Base-by-base conservation (phyloP, 1,140 invertebrate genomes). In the Protaetia brevitarsis region DNA sequence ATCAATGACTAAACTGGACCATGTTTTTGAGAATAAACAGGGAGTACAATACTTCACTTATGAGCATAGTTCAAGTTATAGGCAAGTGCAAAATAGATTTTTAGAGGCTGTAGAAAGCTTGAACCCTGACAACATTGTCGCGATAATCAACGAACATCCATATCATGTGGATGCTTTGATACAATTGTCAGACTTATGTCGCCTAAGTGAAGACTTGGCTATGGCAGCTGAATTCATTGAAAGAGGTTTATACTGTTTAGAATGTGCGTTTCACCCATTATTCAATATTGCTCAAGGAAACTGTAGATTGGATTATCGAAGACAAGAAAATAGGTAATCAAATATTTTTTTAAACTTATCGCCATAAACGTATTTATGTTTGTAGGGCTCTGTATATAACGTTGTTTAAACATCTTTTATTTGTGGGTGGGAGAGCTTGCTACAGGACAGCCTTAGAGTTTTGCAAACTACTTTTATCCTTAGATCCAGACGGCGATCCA, bases 121-220 rank as follows among this genome's bases (percentile, higher is more conserved):
- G 19, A 88, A 94, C 79, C 89, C 92, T 1, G 89, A 94, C 70
- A 90, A 89, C 76, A 88, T 95, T 70, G 83, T 91, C 61, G 89
- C 91, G 77, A 85, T 95, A 41, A 81, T 93, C n/a, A 88, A 91
- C 71, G 77, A 84, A 19, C 84, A 91, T 78, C 88, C 89, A 0
- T 93, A 91, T 76, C 91, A 95, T 71, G 86, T 95, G 3, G 93
- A 97, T 76, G 82, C 88, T 0, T 80, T 96, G n/a, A 84, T 95
- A 23, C 94, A 96, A 78, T 80, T 96, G 51, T 89, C 91, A 68
- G 92, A 94, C 73, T 82, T 94, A 11, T 93, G 88, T 74, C 86
- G 86, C 70, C 84, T 93, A 72, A 89, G 85, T 66, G 93, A 95
- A 76, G 91, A 95, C 79, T 81, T 87, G 30, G 86, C 90, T 63